A percentile compares a stretch with the other conserved stretches of the same genome.
Evolutionary conservation across 2,888 invertebrate genomes (phyloP).

Genomic region (Ctena decussata): DNA sequence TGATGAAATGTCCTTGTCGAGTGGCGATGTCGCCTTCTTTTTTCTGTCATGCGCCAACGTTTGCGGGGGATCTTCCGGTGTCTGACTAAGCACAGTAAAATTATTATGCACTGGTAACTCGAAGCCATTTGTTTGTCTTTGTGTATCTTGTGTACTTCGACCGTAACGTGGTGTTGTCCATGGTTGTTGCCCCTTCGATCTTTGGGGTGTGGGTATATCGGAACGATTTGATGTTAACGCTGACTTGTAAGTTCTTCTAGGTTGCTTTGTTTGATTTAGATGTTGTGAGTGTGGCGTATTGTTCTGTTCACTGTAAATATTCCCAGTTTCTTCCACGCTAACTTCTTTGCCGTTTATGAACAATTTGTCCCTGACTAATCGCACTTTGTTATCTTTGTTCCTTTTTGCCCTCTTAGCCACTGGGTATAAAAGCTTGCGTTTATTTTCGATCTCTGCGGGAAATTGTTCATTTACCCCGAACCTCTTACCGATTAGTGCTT

Average conservation of each 20-base stretch:
- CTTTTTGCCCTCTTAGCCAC: not conserved
- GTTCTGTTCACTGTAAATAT: not conserved
- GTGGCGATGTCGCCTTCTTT: slow-evolving; percentile 2
- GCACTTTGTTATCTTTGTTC: slow-evolving; percentile 10
- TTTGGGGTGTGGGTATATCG: too few relatives aligned
- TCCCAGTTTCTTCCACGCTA: not conserved
- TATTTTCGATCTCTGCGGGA: slow-evolving; percentile 18
- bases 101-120: not conserved
- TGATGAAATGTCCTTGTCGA: slow-evolving; percentile 5
- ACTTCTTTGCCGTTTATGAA: slow-evolving; percentile 4
- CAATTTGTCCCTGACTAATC: slow-evolving; percentile 2
- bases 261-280: not conserved
- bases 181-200: not conserved
- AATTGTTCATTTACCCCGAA: slow-evolving; percentile 16
- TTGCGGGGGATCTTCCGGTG: not conserved
- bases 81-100: not conserved
- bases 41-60: not conserved
- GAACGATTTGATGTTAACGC: not conserved
- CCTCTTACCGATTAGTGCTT: not conserved
- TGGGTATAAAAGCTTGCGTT: not conserved
- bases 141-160: too few relatives aligned
- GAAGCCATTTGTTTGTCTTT: too few relatives aligned
- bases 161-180: not conserved
- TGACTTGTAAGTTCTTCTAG: not conserved
- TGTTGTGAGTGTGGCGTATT: not conserved